Percentiles rank a stretch among this genome's conserved stretches.
Conservation (phyloP, 2,113 vertebrate species). For the Leptobrachium ailaonicum region DNA sequence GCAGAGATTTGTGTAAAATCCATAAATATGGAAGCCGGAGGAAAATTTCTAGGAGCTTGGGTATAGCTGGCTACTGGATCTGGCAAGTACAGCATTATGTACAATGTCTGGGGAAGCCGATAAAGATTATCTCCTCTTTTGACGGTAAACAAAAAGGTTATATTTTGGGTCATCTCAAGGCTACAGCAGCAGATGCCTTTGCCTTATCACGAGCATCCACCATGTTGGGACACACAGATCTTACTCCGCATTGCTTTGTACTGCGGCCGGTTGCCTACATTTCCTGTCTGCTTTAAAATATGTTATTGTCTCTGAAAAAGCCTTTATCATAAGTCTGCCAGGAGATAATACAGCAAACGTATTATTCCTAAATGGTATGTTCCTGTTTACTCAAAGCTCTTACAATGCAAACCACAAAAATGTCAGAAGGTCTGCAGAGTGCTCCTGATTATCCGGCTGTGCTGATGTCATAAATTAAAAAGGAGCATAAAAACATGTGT, state of each 20-base stretch:
- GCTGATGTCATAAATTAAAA: constrained; percentile 3
- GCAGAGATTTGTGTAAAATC: too few species aligned
- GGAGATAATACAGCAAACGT: not conserved
- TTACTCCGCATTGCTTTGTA: not conserved
- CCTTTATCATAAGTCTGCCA: not conserved
- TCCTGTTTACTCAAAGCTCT: constrained; percentile 4
- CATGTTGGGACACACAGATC: not conserved
- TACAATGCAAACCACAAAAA: constrained; percentile 25
- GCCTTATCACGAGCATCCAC: not conserved
- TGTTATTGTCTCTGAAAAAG: not conserved
- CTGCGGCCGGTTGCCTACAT: not conserved
- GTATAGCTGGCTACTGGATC: too few species aligned
- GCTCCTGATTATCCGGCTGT: constrained; percentile 7
- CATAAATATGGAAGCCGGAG: too few species aligned
- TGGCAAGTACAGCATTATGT: too few species aligned
- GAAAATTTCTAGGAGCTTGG: too few species aligned
- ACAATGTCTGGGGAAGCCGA: too few species aligned
- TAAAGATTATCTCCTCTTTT: too few species aligned
- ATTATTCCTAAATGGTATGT: not conserved
- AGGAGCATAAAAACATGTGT: not conserved
- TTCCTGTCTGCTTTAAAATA: not conserved
- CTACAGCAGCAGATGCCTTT: too few species aligned
- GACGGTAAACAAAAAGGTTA: too few species aligned
- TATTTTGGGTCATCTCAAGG: too few species aligned
- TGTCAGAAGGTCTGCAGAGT: constrained; percentile 4